phyloP scores from a whole-genome alignment of 1,140 invertebrate species.

The Microplitis demolitor region DNA sequence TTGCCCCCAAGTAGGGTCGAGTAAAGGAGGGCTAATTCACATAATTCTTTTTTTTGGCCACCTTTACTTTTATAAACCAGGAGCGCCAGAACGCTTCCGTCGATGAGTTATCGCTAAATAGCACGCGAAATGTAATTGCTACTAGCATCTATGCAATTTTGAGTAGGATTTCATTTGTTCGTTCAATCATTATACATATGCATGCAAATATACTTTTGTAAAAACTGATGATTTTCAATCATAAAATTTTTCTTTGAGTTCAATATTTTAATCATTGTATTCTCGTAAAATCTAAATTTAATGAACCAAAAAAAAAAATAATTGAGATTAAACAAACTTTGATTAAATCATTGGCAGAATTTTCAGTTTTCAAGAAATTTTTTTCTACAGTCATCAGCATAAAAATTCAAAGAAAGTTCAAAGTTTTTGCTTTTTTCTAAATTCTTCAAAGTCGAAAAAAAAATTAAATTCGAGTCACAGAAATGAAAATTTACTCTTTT shows the following conservation, averaged over 20 bases:
- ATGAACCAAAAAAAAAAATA: no score
- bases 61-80: constrained; percentile 43
- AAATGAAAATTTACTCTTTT: no score
- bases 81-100: constrained; percentile 53
- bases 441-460: no score
- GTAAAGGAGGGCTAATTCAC: background rate
- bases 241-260: constrained; percentile 28
- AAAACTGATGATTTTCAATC: constrained; percentile 15
- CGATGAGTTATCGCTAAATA: constrained; percentile 52
- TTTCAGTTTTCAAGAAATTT: no score
- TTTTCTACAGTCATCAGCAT: no score
- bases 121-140: constrained; percentile 58
- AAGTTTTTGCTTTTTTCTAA: no score
- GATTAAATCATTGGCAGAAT: no score
- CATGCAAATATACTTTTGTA: constrained; percentile 1
- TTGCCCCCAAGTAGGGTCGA: background rate
- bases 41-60: constrained; percentile 40
- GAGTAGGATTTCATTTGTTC: constrained; percentile 15
- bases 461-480: no score
- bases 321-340: no score
- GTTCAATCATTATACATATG: constrained; percentile 6
- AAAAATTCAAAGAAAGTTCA: no score
- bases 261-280: constrained; percentile 13
- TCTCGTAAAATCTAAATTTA: no score
- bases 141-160: constrained; percentile 49